phyloP scores from a whole-genome alignment of 2,113 vertebrate genomes.

The Plotosus lineatus region DNA sequence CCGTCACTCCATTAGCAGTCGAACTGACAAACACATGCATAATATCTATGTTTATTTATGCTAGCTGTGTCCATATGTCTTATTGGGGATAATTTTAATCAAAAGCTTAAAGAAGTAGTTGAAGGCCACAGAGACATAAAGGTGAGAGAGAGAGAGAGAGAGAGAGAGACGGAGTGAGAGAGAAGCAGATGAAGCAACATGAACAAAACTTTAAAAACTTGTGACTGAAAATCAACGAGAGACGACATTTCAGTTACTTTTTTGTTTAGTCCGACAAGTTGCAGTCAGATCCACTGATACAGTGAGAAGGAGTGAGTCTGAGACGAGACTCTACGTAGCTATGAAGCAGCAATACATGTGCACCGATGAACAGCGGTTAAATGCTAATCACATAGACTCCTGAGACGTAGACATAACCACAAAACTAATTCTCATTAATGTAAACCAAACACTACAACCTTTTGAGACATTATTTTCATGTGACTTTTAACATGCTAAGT shows the following conservation, averaged over 20 bases:
- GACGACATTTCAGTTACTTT: slow-evolving; percentile 9
- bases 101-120: slow-evolving; percentile 19
- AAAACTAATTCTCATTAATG: slow-evolving; percentile 41
- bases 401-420: slow-evolving; percentile 14
- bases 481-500: too few species aligned
- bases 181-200: background rate
- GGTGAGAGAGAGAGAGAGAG: background rate
- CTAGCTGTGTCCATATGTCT: slow-evolving; percentile 26
- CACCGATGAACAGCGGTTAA: background rate
- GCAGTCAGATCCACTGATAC: slow-evolving; percentile 17
- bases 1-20: slow-evolving; percentile 46
- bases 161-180: too few species aligned
- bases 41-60: slow-evolving; percentile 24
- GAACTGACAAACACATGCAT: slow-evolving; percentile 48
- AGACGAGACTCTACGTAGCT: slow-evolving; percentile 5
- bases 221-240: slow-evolving; percentile 11
- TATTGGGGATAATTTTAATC: background rate
- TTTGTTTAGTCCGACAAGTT: background rate
- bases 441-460: slow-evolving; percentile 34
- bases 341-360: background rate
- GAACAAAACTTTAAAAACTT: slow-evolving; percentile 5
- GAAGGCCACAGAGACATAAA: background rate
- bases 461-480: background rate
- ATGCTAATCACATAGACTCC: slow-evolving; percentile 1
- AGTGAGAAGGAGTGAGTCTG: background rate